Percentiles rank a stretch among this genome's conserved stretches.
These are phyloP conservation scores for Fukomys damarensis DNA, from an alignment of 2,113 vertebrate species.

Conservation along the genomic window DNA sequence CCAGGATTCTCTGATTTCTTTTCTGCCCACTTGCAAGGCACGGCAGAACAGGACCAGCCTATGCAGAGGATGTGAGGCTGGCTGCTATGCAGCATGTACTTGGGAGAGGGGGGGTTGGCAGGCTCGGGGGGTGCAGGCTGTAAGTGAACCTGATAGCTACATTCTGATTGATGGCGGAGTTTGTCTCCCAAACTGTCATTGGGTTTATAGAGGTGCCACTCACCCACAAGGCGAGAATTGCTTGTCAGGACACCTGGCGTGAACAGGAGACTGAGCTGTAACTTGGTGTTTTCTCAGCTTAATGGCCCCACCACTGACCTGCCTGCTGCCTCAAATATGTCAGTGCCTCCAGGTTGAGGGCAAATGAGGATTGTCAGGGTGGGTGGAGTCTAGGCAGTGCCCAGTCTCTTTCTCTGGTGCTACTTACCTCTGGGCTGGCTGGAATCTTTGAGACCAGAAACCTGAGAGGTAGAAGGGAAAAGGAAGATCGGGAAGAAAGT, in stretches of 20 bases:
- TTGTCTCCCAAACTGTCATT: constrained; percentile 97
- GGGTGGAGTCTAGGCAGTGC: not conserved
- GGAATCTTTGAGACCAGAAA: not conserved
- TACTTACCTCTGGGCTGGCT: not conserved
- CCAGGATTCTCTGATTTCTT: not conserved
- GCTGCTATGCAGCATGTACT: constrained; percentile 73
- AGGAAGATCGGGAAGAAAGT: not conserved
- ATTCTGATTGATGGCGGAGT: constrained; percentile 93
- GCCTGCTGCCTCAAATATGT: constrained; percentile 85
- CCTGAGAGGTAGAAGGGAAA: not conserved
- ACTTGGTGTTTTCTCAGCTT: constrained; percentile 89
- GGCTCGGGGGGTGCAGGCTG: constrained; percentile 59
- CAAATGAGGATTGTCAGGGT: constrained; percentile 84
- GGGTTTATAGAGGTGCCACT: constrained; percentile 98
- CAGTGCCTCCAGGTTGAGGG: constrained; percentile 75
- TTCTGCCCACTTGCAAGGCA: not conserved
- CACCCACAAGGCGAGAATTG: constrained; percentile 88
- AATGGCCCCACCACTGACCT: constrained; percentile 85
- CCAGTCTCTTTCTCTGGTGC: not conserved
- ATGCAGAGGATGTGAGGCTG: not conserved
- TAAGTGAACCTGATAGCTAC: constrained; percentile 96
- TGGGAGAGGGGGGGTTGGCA: constrained; percentile 64
- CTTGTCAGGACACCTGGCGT: constrained; percentile 89
- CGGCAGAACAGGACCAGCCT: not conserved
- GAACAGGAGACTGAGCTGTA: constrained; percentile 88